Evolutionary conservation across 2,797 vertebrate species (phyloP).

Genomic region (Lophius americanus): DNA sequence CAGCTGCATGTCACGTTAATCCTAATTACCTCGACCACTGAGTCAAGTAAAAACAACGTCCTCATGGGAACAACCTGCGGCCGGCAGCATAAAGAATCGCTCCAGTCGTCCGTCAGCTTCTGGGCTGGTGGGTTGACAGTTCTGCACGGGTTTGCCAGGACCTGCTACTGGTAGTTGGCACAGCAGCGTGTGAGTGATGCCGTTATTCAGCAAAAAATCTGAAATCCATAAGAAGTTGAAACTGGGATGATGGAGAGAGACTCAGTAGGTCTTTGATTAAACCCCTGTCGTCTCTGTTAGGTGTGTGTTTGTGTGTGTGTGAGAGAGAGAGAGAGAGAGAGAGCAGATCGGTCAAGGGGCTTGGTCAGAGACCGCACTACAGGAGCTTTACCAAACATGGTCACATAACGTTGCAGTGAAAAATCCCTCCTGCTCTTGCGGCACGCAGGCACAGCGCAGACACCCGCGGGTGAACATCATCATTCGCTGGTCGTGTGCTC

Average conservation of each 20-base stretch:
- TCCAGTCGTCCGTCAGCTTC: conserved; percentile 13
- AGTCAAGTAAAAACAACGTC: background rate
- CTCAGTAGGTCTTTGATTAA: conserved; percentile 67
- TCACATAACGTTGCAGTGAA: conserved; percentile 79
- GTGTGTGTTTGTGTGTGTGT: conserved; percentile 31
- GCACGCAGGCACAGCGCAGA: conserved; percentile 21
- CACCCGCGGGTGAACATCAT: conserved; percentile 11
- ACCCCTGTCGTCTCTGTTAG: conserved; percentile 64
- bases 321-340: conserved; percentile 10
- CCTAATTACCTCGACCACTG: background rate
- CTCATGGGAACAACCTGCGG: conserved; percentile 6
- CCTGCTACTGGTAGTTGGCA: conserved; percentile 38
- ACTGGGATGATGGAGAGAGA: conserved; percentile 35
- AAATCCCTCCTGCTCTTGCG: conserved; percentile 59
- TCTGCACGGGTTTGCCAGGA: conserved; percentile 9
- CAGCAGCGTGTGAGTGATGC: conserved; percentile 3
- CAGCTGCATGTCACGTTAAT: no score
- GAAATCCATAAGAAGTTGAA: conserved; percentile 7
- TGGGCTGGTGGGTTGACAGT: background rate
- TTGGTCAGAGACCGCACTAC: conserved; percentile 68
- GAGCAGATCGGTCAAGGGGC: conserved; percentile 66
- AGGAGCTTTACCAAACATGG: conserved; percentile 87
- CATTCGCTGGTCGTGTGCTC: conserved; percentile 36
- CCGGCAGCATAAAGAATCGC: background rate
- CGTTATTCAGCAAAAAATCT: conserved; percentile 20